Evolutionary conservation across 2,888 invertebrate species (phyloP).

Genomic region (Drosophila birchii): DNA sequence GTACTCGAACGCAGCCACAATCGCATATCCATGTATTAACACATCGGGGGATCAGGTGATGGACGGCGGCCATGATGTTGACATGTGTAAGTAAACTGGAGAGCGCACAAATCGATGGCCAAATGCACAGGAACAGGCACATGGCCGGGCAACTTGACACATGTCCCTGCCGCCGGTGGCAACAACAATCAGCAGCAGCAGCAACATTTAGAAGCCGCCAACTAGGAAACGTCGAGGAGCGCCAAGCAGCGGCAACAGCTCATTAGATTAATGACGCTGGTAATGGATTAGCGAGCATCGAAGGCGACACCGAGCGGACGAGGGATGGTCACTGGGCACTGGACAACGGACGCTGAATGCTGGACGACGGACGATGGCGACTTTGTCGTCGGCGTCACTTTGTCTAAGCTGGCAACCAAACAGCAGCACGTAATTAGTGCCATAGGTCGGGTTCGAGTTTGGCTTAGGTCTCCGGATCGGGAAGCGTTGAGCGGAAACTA

Average conservation of each 20-base stretch:
- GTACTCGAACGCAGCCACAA: constrained; percentile 11
- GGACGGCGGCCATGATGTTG: constrained; percentile 53
- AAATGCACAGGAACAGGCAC: constrained; percentile 32
- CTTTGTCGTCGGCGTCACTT: constrained; percentile 61
- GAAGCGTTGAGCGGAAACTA: not conserved
- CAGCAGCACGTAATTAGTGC: constrained; percentile 71
- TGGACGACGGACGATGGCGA: constrained; percentile 46
- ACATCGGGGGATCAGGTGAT: constrained; percentile 65
- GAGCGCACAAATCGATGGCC: constrained; percentile 46
- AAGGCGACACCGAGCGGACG: constrained; percentile 38
- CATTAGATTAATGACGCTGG: constrained; percentile 80
- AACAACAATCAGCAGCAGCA: constrained; percentile 24
- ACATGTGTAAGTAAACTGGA: constrained; percentile 64
- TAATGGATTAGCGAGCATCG: constrained; percentile 76
- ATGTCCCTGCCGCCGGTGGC: constrained; percentile 43
- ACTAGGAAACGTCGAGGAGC: constrained; percentile 15
- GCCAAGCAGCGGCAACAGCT: constrained; percentile 50
- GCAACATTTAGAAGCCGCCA: constrained; percentile 34
- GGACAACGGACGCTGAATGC: constrained; percentile 1
- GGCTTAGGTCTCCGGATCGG: constrained; percentile 5
- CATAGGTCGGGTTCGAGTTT: constrained; percentile 57
- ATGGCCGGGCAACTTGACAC: constrained; percentile 45
- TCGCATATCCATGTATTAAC: constrained; percentile 60
- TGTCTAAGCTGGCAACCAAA: constrained; percentile 62
- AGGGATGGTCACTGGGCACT: constrained; percentile 6